Percentiles rank a stretch among this genome's conserved stretches.
Evolutionary conservation across 1,140 invertebrate species (phyloP).

Genomic region (Pseudomyrmex concolor): DNA sequence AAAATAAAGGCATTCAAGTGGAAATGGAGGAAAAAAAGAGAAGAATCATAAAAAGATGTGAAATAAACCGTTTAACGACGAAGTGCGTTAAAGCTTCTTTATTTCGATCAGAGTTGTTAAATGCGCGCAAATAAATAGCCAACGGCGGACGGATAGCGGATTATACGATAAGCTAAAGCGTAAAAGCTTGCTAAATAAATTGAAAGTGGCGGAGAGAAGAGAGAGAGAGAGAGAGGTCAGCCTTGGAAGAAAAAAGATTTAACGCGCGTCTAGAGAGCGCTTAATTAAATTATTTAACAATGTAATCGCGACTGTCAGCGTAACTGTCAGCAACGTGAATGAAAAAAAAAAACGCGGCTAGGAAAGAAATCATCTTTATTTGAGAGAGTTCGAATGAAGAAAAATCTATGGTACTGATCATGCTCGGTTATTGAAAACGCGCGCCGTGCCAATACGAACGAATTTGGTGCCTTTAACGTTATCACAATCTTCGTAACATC

Average conservation of each 20-base stretch:
- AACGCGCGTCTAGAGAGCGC: background rate
- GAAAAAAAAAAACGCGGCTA: background rate
- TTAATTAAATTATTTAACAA: slow-evolving; percentile 34
- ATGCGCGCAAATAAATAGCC: slow-evolving; percentile 41
- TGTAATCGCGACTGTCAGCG: slow-evolving; percentile 13
- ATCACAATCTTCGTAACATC: slow-evolving; percentile 28
- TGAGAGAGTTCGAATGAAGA: background rate
- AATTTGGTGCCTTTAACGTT: slow-evolving; percentile 5
- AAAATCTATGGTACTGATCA: background rate
- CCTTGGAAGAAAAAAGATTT: slow-evolving; percentile 6
- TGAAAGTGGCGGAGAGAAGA: background rate
- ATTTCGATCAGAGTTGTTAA: slow-evolving; percentile 42
- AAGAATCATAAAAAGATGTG: background rate
- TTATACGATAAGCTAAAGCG: slow-evolving; percentile 11
- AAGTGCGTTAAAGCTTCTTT: slow-evolving; percentile 29
- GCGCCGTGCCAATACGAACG: background rate
- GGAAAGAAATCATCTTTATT: background rate
- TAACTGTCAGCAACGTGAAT: slow-evolving; percentile 5
- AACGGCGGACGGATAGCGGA: slow-evolving; percentile 14
- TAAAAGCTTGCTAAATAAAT: slow-evolving; percentile 50
- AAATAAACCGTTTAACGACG: slow-evolving; percentile 18
- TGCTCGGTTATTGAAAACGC: background rate
- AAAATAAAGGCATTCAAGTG: background rate
- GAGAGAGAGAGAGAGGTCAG: background rate
- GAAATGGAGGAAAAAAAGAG: background rate